A percentile compares a stretch with the other conserved stretches of the same genome.
Evolutionary conservation across 1,140 invertebrate genomes (phyloP).

Genomic region (Drosophila murphyi): DNA sequence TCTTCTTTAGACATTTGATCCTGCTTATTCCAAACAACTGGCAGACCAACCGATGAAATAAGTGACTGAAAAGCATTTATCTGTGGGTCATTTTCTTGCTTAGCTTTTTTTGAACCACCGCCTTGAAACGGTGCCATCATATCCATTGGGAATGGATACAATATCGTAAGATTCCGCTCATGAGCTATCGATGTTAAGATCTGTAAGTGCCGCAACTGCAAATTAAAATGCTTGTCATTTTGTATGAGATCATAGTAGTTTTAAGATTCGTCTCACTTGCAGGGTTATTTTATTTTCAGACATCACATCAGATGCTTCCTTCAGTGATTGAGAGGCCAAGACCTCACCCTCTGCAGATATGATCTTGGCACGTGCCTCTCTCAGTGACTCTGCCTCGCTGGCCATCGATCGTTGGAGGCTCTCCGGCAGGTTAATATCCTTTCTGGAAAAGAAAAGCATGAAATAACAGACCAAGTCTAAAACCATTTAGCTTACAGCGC

Average conservation of each 20-base stretch:
- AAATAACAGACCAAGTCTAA: background rate
- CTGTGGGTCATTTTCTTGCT: background rate
- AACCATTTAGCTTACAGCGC: slow-evolving; percentile 90
- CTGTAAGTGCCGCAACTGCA: slow-evolving; percentile 86
- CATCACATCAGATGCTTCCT: slow-evolving; percentile 97
- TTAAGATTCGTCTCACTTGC: background rate
- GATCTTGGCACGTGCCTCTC: slow-evolving; percentile 90
- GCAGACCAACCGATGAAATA: background rate
- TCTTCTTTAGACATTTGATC: background rate
- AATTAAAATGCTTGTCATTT: background rate
- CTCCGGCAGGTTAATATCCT: slow-evolving; percentile 94
- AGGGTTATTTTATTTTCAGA: slow-evolving; percentile 91
- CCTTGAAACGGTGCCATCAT: slow-evolving; percentile 60
- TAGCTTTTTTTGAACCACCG: background rate
- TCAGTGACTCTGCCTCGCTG: slow-evolving; percentile 92
- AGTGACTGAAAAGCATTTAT: background rate
- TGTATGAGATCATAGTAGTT: background rate
- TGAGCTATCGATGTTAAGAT: slow-evolving; percentile 96
- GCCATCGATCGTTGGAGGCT: slow-evolving; percentile 93
- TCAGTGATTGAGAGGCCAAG: slow-evolving; percentile 93
- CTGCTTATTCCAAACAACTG: background rate
- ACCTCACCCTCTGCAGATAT: slow-evolving; percentile 94
- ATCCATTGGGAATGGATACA: slow-evolving; percentile 97
- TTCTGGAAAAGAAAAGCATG: slow-evolving; percentile 86
- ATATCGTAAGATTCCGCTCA: slow-evolving; percentile 98